Conservation (phyloP, 2,113 vertebrate genomes). For the Brachionichthys hirsutus region DNA sequence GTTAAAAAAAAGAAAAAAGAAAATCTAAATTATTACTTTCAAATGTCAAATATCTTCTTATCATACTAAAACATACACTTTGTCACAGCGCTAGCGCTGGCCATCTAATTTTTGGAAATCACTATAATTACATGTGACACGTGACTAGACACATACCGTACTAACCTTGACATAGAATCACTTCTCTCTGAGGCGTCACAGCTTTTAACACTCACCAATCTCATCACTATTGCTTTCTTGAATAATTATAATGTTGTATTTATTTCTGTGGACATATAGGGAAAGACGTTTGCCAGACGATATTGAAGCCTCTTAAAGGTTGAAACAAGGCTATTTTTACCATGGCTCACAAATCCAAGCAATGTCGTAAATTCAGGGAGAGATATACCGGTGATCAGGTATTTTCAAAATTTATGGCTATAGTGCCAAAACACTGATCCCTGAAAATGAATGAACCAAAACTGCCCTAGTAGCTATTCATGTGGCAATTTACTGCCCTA, state of each 20-base stretch:
- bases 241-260: conserved; percentile 18
- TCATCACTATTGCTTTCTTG: background rate
- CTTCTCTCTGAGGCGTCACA: background rate
- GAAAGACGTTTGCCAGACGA: conserved; percentile 30
- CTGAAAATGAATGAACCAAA: background rate
- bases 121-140: too few relatives aligned
- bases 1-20: background rate
- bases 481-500: too few relatives aligned
- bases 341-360: conserved; percentile 10
- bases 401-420: background rate
- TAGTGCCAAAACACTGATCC: background rate
- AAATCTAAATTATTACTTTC: too few relatives aligned
- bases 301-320: conserved; percentile 20
- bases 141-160: background rate
- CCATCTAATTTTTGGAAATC: too few relatives aligned
- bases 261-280: conserved; percentile 1
- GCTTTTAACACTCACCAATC: background rate
- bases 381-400: background rate
- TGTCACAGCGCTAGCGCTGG: too few relatives aligned
- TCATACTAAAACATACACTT: too few relatives aligned
- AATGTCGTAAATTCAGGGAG: background rate
- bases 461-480: too few relatives aligned
- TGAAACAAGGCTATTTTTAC: conserved; percentile 4
- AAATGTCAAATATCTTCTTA: too few relatives aligned
- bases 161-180: background rate